Evolutionary conservation across 92 coral and sea anemone genomes (phyloP), one percentile per base, ranked within the genome.

Genomic region (Zoanthus sansibaricus): DNA sequence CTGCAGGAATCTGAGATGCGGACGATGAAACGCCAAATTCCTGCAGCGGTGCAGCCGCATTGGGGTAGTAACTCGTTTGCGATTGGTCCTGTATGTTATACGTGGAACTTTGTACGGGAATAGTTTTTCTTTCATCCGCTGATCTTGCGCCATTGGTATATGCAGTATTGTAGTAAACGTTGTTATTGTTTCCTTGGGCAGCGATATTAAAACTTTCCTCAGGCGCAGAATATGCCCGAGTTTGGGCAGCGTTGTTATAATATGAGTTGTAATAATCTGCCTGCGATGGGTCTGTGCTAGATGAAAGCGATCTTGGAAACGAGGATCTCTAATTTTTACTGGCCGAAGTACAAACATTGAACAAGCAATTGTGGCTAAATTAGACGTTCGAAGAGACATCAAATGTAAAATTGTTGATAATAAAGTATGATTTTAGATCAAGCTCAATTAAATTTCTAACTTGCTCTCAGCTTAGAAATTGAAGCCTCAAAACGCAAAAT

Each of bases 161-260:
- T 8, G 85, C 75, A 13, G 72, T 45, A 13, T n/a, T 80, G 44
- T 80, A 79, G 58, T 79, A 80, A 8, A 64, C 32, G 66, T 80
- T n/a, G 37, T 76, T 80, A 66, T 80, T 80, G 42, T 66, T 80
- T 55, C 74, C 21, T 66, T 80, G 74, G 85, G 45, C 85, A 80
- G 85, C 85, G 72, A 61, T 64, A 66, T 80, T 80, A 10, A 17
- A 66, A 80, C 74, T 80, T 80, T 80, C 74, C 14, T 66, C 85
- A 80, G 85, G 85, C 74, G 84, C 58, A 30, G 84, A 45, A 66
- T 79, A 79, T 46, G 84, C 84, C 59, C 13, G 59, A 62, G 84
- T 32, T 47, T 79, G 84, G 13, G 75, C 72, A 12, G 56, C 74
- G 32, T 79, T 79, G 74, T 79, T 79, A 58, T 79, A 79, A 25